Evolutionary conservation across 2,797 vertebrate genomes (phyloP), one percentile per base, ranked within the genome.

Genomic region (Anabas testudineus): DNA sequence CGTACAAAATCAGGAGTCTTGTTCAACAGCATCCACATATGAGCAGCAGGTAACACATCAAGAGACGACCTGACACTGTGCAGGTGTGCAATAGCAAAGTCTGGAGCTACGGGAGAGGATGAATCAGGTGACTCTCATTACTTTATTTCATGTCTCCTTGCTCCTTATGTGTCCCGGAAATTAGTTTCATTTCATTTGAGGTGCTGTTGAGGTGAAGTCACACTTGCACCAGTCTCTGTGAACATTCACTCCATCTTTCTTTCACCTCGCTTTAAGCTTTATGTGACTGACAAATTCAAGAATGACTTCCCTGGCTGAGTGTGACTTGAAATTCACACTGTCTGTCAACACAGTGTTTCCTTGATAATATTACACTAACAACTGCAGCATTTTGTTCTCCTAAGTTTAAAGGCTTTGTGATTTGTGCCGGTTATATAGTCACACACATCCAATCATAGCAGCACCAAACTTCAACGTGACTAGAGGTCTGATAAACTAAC

Each of bases 1-100:
- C n/a, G n/a, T n/a, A n/a, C n/a, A n/a, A n/a, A n/a, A n/a, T n/a
- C n/a, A n/a, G n/a, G n/a, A n/a, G n/a, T n/a, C n/a, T n/a, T n/a
- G n/a, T n/a, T n/a, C n/a, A n/a, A n/a, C n/a, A n/a, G n/a, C n/a
- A n/a, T n/a, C n/a, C n/a, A n/a, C n/a, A 80, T 78, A 76, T 83
- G 78, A 69, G 51, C 70, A 39, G 70, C 55, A 80, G 67, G 64
- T 56, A 78, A 74, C 54, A 12, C 46, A 62, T 65, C 64, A 58
- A 56, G 59, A 68, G 46, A 73, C 36, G 64, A 77, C 69, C 18
- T 0, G 9, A 7, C n/a, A 15, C 41, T 32, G 53, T 32, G 46
- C 19, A 72, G 57, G 57, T 80, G 63, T 76, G 15, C 42, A 78
- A 80, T 37, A 18, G 51, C 47, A 39, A 49, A 13, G 18, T 65